Evolutionary conservation across 1,140 invertebrate species (phyloP).

Genomic region (Procambarus clarkii): DNA sequence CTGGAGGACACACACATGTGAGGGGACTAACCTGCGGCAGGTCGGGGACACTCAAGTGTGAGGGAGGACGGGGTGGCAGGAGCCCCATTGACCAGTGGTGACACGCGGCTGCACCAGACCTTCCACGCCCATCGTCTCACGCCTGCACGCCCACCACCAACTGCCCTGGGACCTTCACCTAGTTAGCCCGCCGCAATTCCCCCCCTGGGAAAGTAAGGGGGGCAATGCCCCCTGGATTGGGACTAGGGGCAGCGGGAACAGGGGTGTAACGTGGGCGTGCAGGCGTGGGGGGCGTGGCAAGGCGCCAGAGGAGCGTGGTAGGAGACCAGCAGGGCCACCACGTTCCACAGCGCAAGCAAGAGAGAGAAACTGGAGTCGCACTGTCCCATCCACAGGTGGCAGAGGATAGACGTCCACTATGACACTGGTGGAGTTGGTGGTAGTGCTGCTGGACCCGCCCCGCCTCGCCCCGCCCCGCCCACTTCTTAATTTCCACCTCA

Average conservation of each 20-base stretch:
- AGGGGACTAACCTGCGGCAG: slow-evolving; percentile 38
- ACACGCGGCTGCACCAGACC: slow-evolving; percentile 21
- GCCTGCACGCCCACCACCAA: slow-evolving; percentile 5
- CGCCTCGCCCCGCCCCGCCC: slow-evolving; percentile 20
- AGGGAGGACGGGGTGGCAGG: slow-evolving; percentile 7
- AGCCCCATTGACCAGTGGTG: slow-evolving; percentile 48
- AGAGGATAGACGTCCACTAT: slow-evolving; percentile 41
- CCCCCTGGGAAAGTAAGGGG: not conserved
- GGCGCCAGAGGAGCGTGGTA: slow-evolving; percentile 24
- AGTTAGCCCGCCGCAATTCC: not conserved
- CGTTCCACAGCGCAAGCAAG: slow-evolving; percentile 63
- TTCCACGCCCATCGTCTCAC: slow-evolving; percentile 43
- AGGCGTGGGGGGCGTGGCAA: slow-evolving; percentile 26
- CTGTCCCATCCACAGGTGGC: slow-evolving; percentile 63
- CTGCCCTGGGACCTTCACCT: not conserved
- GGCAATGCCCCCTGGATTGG: not conserved
- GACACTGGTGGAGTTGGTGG: not conserved
- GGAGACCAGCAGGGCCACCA: slow-evolving; percentile 55
- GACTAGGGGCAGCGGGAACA: not conserved
- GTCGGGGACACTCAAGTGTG: slow-evolving; percentile 45
- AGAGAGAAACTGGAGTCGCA: slow-evolving; percentile 66
- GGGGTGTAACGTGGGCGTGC: slow-evolving; percentile 9
- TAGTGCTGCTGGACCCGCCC: not conserved
- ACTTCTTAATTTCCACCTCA: not conserved
- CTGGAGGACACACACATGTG: not conserved